These are phyloP conservation scores for Centroberyx gerrardi DNA, from an alignment of 2,797 vertebrate genomes.

Conservation along the genomic window DNA sequence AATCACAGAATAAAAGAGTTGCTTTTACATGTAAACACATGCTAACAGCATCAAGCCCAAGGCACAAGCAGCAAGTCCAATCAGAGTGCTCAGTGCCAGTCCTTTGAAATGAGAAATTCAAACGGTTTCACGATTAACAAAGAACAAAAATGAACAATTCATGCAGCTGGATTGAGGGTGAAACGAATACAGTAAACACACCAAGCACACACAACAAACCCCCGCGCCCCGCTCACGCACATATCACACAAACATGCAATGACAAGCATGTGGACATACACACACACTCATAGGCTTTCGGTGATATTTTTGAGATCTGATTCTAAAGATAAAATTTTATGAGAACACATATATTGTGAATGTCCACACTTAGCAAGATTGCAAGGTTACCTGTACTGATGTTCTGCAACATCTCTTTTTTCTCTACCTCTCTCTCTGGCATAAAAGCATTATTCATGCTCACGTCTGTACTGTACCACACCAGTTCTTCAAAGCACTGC, in stretches of 20 bases:
- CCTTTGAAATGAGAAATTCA: neutral
- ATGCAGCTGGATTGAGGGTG: neutral
- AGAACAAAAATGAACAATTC: neutral
- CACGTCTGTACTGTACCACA: neutral
- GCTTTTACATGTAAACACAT: constrained; percentile 4
- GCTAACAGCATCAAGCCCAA: neutral
- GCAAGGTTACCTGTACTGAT: too few relatives aligned
- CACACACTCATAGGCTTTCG: too few relatives aligned
- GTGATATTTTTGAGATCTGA: constrained; percentile 2
- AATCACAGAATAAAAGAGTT: neutral
- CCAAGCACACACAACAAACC: neutral
- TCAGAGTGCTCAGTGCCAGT: neutral
- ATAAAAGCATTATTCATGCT: neutral
- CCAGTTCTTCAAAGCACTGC: neutral
- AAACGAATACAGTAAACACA: neutral
- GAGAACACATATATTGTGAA: neutral
- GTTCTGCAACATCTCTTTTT: neutral
- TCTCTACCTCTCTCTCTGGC: neutral
- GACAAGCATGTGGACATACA: neutral
- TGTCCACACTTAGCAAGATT: constrained; percentile 11
- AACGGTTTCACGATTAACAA: neutral
- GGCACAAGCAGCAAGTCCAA: neutral
- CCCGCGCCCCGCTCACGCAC: too few relatives aligned
- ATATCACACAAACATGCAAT: constrained; percentile 1
- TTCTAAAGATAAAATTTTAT: constrained; percentile 16